These are phyloP conservation scores for Cepaea hortensis DNA, from an alignment of 2,888 invertebrate genomes.

Conservation along the genomic window DNA sequence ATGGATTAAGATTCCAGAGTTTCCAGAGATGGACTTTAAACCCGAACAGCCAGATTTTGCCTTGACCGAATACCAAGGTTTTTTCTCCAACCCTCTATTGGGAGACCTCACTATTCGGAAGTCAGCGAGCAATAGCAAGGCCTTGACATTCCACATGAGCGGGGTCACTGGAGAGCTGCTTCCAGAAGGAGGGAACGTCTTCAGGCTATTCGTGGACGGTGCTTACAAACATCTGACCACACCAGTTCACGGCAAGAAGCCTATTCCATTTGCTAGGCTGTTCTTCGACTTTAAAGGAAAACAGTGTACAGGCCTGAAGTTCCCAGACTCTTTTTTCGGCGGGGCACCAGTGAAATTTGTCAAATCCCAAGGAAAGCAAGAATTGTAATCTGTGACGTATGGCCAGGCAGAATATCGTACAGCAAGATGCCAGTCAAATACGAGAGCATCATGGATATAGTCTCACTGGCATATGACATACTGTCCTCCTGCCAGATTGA, in stretches of 20 bases:
- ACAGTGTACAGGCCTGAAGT: conserved; percentile 28
- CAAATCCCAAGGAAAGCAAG: conserved; percentile 36
- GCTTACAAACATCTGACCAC: neutral
- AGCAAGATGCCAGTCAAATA: too few relatives aligned
- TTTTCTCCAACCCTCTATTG: conserved; percentile 25
- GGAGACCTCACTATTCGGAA: conserved; percentile 21
- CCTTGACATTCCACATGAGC: conserved; percentile 29
- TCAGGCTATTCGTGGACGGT: conserved; percentile 42
- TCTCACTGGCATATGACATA: too few relatives aligned
- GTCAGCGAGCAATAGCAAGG: conserved; percentile 29
- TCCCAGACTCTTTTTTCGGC: conserved; percentile 41
- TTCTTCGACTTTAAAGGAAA: conserved; percentile 41
- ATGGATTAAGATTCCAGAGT: conserved; percentile 50
- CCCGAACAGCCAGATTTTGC: conserved; percentile 23
- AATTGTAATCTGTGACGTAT: conserved; percentile 2
- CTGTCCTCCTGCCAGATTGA: too few relatives aligned
- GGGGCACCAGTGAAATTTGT: conserved; percentile 28
- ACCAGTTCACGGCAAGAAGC: conserved; percentile 25
- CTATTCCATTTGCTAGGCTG: conserved; percentile 37
- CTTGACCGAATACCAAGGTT: conserved; percentile 38
- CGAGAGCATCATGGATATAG: too few relatives aligned
- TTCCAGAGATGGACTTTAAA: conserved; percentile 37
- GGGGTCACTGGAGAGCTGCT: conserved; percentile 25
- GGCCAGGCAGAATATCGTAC: too few relatives aligned
- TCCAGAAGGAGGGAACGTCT: conserved; percentile 44